Base-by-base conservation (phyloP, 2,113 vertebrate genomes). In the Lynx canadensis region DNA sequence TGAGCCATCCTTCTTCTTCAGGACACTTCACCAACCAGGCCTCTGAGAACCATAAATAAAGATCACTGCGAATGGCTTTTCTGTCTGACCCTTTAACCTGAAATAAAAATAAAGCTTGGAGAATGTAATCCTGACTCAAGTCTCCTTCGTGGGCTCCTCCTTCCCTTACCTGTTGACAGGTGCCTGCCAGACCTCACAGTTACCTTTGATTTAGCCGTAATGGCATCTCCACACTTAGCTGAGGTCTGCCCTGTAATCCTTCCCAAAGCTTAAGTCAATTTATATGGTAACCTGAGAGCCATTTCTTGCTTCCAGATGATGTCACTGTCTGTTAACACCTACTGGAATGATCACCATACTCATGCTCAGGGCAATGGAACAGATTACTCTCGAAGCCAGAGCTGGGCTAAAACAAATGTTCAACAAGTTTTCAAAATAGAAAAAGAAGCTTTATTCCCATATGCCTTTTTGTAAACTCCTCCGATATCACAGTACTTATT, bases 141-240 rank as follows among this genome's bases (percentile, higher is more conserved):
- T 82, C 98, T 98, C 89, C 97, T 98, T 98, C 98, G 94, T 55
- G 85, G 96, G 85, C 90, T 25, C 41, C 95, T 98, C 95, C 98
- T 98, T 98, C 97, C 97, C 98, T 78, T 95, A 98, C 98, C 98
- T 99, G 99, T 98, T 99, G 99, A 99, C 99, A 99, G 99, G 98
- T 98, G 57, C 97, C 98, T 98, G 98, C 98, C 98, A 98, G 98
- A 97, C 98, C 92, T 97, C 97, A 76, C 7, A 76, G 98, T 97
- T 98, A 98, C 98, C 99, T 99, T 99, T 99, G 99, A 99, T 99
- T 99, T 98, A 63, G 96, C 97, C 45, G 97, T 98, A 98, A 99
- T 93, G 98, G 98, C 98, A 98, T 97, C 98, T 97, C 90, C 0
- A 84, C 98, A 97, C 98, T 98, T 97, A 98, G 98, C 96, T 90